These are phyloP conservation scores for Galendromus occidentalis DNA, from an alignment of 1,140 invertebrate species.

Conservation along the genomic window DNA sequence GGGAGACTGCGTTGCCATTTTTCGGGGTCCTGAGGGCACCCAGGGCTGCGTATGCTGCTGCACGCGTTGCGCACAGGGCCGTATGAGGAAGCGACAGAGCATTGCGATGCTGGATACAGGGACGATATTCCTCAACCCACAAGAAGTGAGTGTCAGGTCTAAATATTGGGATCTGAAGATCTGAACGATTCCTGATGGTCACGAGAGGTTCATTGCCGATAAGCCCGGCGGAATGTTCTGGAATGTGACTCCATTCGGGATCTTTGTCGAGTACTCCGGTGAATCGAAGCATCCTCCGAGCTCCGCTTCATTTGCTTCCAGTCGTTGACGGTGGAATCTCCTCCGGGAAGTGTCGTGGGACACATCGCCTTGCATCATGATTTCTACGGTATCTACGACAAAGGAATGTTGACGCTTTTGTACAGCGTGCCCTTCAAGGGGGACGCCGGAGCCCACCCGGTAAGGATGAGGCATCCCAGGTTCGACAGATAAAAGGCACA, in stretches of 20 bases:
- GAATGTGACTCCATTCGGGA: no score
- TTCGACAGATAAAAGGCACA: neutral
- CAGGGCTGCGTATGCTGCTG: slow-evolving; percentile 2
- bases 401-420: neutral
- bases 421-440: neutral
- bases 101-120: neutral
- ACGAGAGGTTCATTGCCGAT: neutral
- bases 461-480: neutral
- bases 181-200: no score
- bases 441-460: neutral
- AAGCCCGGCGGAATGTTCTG: no score
- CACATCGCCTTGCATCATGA: slow-evolving; percentile 6
- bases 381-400: neutral
- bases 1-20: neutral
- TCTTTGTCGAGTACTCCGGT: no score
- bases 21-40: neutral
- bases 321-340: neutral
- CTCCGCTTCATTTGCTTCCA: neutral
- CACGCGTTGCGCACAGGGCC: neutral
- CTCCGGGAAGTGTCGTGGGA: neutral
- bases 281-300: no score
- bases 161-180: no score
- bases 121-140: neutral
- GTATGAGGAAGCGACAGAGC: neutral
- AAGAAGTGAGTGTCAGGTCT: neutral